A percentile compares a stretch with the other conserved stretches of the same genome.
Conservation (phyloP, 2,888 invertebrate genomes). For the Drosophila testacea region DNA sequence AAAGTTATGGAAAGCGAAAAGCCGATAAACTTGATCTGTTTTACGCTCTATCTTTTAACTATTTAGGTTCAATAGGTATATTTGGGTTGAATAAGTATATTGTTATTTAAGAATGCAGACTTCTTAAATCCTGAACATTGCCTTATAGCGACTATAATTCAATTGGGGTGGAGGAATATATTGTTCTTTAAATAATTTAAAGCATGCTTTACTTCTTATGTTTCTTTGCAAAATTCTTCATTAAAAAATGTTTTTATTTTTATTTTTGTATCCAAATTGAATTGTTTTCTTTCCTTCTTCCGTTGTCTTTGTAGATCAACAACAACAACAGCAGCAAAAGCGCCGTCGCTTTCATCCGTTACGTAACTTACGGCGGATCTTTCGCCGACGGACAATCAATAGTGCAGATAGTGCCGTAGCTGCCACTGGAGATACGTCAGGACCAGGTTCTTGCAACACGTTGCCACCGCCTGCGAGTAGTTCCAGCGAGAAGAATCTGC, state of each 20-base stretch:
- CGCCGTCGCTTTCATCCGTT: conserved; percentile 85
- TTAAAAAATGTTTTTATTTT: conserved; percentile 1
- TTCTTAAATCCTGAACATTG: too few relatives aligned
- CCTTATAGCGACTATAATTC: background rate
- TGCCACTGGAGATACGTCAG: conserved; percentile 40
- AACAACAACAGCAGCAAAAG: conserved; percentile 84
- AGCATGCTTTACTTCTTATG: conserved; percentile 19
- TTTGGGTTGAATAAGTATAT: too few relatives aligned
- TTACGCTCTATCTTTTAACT: background rate
- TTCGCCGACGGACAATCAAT: conserved; percentile 84
- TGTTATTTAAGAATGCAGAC: background rate
- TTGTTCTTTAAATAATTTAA: background rate
- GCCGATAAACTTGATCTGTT: background rate
- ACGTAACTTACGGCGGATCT: conserved; percentile 84
- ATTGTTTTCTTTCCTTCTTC: conserved; percentile 7
- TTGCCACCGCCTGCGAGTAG: conserved; percentile 65
- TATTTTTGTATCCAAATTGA: conserved; percentile 35
- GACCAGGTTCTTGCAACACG: conserved; percentile 66
- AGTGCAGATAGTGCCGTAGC: conserved; percentile 65
- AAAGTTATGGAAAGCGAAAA: background rate
- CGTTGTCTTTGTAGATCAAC: conserved; percentile 77
- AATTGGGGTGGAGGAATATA: background rate
- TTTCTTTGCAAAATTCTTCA: conserved; percentile 1
- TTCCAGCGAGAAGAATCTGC: conserved; percentile 81
- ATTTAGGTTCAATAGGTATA: background rate